A percentile compares a stretch with the other conserved stretches of the same genome.
Evolutionary conservation across 2,888 invertebrate species (phyloP).

Genomic region (Seladonia tumulorum): DNA sequence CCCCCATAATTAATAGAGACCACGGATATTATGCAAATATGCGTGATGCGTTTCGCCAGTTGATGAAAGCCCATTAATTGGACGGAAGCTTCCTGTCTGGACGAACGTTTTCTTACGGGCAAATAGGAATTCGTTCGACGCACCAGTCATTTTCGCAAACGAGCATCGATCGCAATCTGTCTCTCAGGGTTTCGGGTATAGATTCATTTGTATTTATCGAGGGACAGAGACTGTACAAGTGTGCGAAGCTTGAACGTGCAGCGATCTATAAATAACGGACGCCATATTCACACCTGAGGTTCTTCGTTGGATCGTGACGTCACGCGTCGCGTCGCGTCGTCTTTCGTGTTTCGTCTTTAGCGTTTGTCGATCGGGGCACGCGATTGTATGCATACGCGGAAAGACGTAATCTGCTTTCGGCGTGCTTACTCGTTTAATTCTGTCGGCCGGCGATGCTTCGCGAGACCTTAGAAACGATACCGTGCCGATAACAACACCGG

Average conservation of each 20-base stretch:
- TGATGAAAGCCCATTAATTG: neutral
- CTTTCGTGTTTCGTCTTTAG: neutral
- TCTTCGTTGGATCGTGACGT: constrained; percentile 55
- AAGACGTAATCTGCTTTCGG: constrained; percentile 51
- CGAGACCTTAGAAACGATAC: constrained; percentile 34
- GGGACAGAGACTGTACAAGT: constrained; percentile 2
- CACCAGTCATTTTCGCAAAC: neutral
- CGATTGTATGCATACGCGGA: constrained; percentile 1
- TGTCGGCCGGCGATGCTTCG: neutral
- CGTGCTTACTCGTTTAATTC: constrained; percentile 38
- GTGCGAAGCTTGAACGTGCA: constrained; percentile 18
- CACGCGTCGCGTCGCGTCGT: neutral
- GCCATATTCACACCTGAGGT: constrained; percentile 40
- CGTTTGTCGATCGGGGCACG: constrained; percentile 45
- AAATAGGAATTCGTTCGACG: neutral
- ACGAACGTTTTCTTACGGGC: neutral
- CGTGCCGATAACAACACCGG: neutral
- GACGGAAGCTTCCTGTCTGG: neutral
- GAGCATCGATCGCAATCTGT: neutral
- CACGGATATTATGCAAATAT: neutral
- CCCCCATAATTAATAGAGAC: neutral
- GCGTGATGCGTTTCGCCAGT: neutral
- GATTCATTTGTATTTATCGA: neutral
- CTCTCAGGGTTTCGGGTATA: neutral
- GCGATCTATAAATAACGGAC: constrained; percentile 48